Base-by-base conservation (phyloP, 2,113 vertebrate species). In the Rhynchomys soricoides region DNA sequence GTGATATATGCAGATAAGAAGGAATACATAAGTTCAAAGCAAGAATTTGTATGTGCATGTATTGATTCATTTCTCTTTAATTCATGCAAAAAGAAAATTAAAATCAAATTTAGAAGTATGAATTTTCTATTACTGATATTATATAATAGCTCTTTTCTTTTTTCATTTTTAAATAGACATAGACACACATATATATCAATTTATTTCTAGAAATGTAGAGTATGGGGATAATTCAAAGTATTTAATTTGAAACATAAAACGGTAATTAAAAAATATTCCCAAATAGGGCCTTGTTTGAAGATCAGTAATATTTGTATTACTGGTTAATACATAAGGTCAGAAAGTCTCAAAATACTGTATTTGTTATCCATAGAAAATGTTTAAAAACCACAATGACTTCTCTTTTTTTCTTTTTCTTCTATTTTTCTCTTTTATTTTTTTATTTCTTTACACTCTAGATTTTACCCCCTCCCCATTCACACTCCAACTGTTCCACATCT, bases 181-280 rank as follows among this genome's bases (percentile, higher is more conserved):
- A 95, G 37, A 71, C 7, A 12, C 7, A 70, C 1, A n/a, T 75
- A 92, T 43, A 52, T 81, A 74, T 90, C 1, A 55, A 77, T 31
- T 40, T 64, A 97, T 94, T 95, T 93, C 68, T 75, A 79, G 9
- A 96, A 94, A 64, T 90, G 17, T 45, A 90, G 7, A 90, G 7
- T 70, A 79, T 88, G 85, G 86, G 78, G 4, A 37, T 92, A 79
- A 75, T 79, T 92, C 17, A 68, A 74, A 92, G 40, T 12, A 90
- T 55, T 92, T 92, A 22, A 87, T 78, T 31, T 79, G 55, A 88
- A 43, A 83, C n/a, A 52, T 31, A 86, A 95, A 94, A 55, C 9
- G 40, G 3, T 45, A 26, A 87, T 78, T 95, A 90, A 68, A 34
- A 92, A 92, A 8, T 21, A 88, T 34, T 92, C 9, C 91, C 74